Evolutionary conservation across 1,140 invertebrate species (phyloP), one percentile per base, ranked within the genome.

Genomic region (Pogonomyrmex barbatus): DNA sequence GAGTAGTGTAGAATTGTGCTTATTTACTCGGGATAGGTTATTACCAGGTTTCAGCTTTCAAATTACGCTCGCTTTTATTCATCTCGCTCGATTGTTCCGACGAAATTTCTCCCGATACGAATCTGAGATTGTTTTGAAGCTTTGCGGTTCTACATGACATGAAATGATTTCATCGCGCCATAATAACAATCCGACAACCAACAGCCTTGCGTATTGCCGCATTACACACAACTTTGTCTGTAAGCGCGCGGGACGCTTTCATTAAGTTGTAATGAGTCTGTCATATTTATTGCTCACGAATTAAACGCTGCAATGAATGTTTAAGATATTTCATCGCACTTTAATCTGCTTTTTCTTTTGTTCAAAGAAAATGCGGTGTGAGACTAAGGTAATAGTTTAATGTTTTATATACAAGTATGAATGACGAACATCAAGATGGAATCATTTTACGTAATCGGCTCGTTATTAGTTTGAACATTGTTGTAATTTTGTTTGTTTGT

Each of bases 81-180:
- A 17, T 14, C 17, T 77, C 30, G 36, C 33, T 24, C 24, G 6
- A 30, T 58, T 58, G 60, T 45, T 63, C 58, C 10, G 33, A 62
- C 58, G 5, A 52, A 71, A 58, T 82, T 39, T 71, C 52, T 24
- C 60, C 24, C 12, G 78, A 71, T 71, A 17, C 36, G 39, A 60
- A 67, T 14, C 39, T 54, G 24, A 71, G 54, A 82, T 82, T 71
- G 78, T 82, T 79, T 50, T 12, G 36, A 17, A 9, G 33, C 24
- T 24, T 24, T 62, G 14, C 30, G 14, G 24, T 14, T 42, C 12
- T 36, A 67, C 39, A n/a, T n/a, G 39, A 70, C 65, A 52, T 30
- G 52, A 81, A 79, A 68, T 42, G 39, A 70, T 81, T 82, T 47
- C 42, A 52, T 67, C 62, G 62, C 33, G n/a, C 30, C 17, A n/a